phyloP scores from a whole-genome alignment of 2,113 vertebrate species.

The Sminthopsis crassicaudata region DNA sequence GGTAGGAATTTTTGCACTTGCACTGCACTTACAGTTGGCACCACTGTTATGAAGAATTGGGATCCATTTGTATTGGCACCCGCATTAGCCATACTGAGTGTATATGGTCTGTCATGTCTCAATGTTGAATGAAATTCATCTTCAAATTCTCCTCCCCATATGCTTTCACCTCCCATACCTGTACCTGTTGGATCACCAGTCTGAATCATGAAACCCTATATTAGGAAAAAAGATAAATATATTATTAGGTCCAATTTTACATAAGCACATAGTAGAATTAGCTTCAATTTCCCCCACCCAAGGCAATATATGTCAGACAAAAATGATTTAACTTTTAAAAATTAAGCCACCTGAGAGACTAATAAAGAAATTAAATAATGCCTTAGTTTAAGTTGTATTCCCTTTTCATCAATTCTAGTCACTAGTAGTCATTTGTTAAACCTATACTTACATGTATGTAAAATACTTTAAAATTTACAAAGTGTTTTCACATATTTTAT shows the following conservation, averaged over 20 bases:
- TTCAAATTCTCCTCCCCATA: conserved; percentile 99
- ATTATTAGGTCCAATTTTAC: not conserved
- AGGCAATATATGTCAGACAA: not conserved
- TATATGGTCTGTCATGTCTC: conserved; percentile 97
- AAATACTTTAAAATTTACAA: not conserved
- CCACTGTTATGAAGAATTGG: conserved; percentile 98
- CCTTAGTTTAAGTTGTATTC: not conserved
- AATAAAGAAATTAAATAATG: not conserved
- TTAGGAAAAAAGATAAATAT: conserved; percentile 17
- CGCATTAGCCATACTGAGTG: conserved; percentile 97
- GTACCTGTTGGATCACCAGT: conserved; percentile 98
- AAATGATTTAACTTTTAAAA: not conserved
- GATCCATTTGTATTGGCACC: conserved; percentile 96
- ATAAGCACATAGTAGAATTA: not conserved
- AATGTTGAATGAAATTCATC: conserved; percentile 98
- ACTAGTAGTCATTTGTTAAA: not conserved
- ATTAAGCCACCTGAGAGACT: not conserved
- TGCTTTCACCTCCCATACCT: conserved; percentile 99
- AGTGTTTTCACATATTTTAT: not conserved
- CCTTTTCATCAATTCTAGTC: not conserved
- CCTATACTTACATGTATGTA: not conserved
- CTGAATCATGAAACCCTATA: conserved; percentile 98
- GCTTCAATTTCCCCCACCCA: not conserved
- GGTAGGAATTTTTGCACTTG: not conserved
- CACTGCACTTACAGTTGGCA: conserved; percentile 92